phyloP scores from a whole-genome alignment of 2,113 vertebrate species.

The Cisticola juncidis region DNA sequence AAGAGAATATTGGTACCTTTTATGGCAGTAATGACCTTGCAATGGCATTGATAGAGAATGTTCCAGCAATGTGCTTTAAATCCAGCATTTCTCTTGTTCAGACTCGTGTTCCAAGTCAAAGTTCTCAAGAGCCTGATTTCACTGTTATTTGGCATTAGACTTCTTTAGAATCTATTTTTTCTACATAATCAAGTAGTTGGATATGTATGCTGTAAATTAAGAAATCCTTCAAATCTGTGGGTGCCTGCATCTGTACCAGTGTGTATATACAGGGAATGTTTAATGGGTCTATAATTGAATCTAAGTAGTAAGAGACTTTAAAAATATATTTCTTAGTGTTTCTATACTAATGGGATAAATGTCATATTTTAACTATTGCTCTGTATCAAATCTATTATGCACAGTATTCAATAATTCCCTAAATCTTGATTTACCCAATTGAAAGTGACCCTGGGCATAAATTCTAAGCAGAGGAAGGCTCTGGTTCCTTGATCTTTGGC shows the following conservation, averaged over 20 bases:
- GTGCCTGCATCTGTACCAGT: not conserved
- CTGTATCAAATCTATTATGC: constrained; percentile 69
- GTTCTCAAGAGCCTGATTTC: not conserved
- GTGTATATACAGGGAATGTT: not conserved
- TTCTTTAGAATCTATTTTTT: not conserved
- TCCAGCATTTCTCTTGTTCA: not conserved
- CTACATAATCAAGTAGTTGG: not conserved
- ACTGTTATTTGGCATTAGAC: not conserved
- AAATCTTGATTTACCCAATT: constrained; percentile 78
- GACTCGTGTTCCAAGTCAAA: accelerated
- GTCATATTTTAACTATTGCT: constrained; percentile 71
- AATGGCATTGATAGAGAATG: not conserved
- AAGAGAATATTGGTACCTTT: not conserved
- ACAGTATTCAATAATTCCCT: constrained; percentile 71
- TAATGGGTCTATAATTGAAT: constrained; percentile 66
- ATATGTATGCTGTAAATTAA: not conserved
- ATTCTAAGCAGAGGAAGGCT: constrained; percentile 68
- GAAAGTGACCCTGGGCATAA: constrained; percentile 76
- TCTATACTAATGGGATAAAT: constrained; percentile 73
- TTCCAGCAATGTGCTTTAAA: accelerated
- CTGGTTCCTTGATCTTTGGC: constrained; percentile 76
- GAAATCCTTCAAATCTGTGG: not conserved
- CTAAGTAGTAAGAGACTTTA: constrained; percentile 55
- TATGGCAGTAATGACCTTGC: not conserved
- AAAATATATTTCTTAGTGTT: constrained; percentile 49